Conservation (phyloP, 2,797 vertebrate species). For the Enteromius trimaculatus region DNA sequence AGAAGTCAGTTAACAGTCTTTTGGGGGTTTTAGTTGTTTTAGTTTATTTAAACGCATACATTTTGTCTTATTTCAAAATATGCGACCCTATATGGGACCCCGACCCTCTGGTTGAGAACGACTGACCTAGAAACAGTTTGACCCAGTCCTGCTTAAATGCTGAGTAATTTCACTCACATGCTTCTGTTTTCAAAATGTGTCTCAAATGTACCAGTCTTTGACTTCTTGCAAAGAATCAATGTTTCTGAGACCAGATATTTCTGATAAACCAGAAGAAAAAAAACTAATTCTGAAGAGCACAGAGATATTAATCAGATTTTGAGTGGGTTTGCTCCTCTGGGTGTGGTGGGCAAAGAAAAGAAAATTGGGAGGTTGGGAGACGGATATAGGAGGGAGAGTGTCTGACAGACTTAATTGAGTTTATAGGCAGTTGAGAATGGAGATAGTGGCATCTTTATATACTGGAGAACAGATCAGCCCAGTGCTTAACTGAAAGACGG, state of each 20-base stretch:
- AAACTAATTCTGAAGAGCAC: too few relatives aligned
- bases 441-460: slow-evolving; percentile 66
- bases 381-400: slow-evolving; percentile 52
- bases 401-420: slow-evolving; percentile 60
- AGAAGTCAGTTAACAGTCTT: background rate
- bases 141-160: slow-evolving; percentile 17
- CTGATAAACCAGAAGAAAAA: background rate
- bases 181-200: background rate
- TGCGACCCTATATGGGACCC: too few relatives aligned
- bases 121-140: slow-evolving; percentile 1
- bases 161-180: slow-evolving; percentile 23
- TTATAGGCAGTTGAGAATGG: slow-evolving; percentile 57
- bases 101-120: background rate
- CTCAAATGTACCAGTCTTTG: background rate
- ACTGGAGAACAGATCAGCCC: slow-evolving; percentile 50
- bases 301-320: background rate
- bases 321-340: background rate
- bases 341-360: background rate
- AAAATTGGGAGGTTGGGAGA: slow-evolving; percentile 22
- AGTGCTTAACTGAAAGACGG: slow-evolving; percentile 59
- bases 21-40: background rate
- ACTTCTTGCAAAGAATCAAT: background rate
- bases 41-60: background rate
- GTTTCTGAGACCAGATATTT: background rate
- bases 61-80: background rate